Evolutionary conservation across 2,888 invertebrate genomes (phyloP), one percentile per base, ranked within the genome.

Genomic region (Leucoma salicis): DNA sequence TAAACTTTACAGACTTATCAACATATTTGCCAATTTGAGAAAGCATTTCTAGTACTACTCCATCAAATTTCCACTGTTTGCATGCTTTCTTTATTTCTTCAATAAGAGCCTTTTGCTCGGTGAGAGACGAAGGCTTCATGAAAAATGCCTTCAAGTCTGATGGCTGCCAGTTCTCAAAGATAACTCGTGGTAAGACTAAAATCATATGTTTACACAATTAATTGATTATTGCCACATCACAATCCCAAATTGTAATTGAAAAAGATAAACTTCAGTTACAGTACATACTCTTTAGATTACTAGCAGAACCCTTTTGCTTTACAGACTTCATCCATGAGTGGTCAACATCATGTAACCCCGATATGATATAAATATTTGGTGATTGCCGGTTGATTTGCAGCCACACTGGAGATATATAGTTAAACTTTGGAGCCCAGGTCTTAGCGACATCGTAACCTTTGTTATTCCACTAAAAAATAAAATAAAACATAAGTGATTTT

Each of bases 321-420:
- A 97, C 93, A 51, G 93, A 92, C 50, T 91, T 91, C 68, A 97
- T 90, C 97, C 97, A 97, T 13, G 93, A 92, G 64, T 92, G 92
- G 70, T 97, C 96, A 35, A 97, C 92, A 85, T 98, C 97, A 79
- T 97, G 96, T 0, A 92, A 88, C 0, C 95, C 95, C 0, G 92
- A 91, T 36, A 96, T 78, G 35, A 92, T 91, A 70, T 94, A 95
- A 13, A 90, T 91, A 42, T 91, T 90, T 1, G 87, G 81, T 11
- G 90, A 91, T 43, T 92, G 92, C 27, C 94, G 87, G 45, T 92
- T 92, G 10, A 98, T 85, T 84, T 98, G 97, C 18, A 99, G 91
- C 99, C 99, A 99, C 0, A 98, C 98, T 0, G 99, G 99, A 0
- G 98, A 96, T 14, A 99, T 92, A 66, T 95, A 95, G 36, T 95